Evolutionary conservation across 2,113 vertebrate species (phyloP), one percentile per base, ranked within the genome.

Genomic region (Rhinolophus sinicus): DNA sequence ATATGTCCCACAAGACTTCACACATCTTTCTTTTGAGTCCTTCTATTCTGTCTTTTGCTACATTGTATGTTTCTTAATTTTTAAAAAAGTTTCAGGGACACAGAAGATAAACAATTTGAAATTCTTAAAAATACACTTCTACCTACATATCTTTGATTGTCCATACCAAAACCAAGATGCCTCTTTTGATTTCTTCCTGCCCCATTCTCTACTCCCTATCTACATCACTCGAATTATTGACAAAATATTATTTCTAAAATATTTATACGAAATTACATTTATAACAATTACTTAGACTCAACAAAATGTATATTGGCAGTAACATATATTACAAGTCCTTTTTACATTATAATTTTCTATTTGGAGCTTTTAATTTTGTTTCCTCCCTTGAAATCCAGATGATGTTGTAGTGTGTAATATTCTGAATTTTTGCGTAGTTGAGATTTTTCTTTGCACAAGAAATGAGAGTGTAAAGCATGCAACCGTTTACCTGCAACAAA

Each of bases 331-430:
- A 24, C 7, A 75, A 88, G 3, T 50, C 78, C 12, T 8, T 88
- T 77, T 95, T n/a, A 88, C 26, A 75, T 60, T 60, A 88, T 58
- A 13, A 75, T n/a, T 64, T 4, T 28, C 2, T 73, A 35, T 69
- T 76, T 86, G 58, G 6, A 96, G 58, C 4, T 90, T 96, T 92
- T 52, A 44, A 19, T 69, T 93, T 96, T 60, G 2, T 92, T 95
- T 92, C 26, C 3, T 90, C 28, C 82, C 5, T 92, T 90, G 14
- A 95, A 96, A 94, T 81, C 18, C 9, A 92, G 14, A 87, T 86
- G 24, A 1, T 3, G 52, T 11, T 62, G 10, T 38, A 65, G 12
- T 70, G 3, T 24, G 65, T 56, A 80, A 58, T 85, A 95, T 89
- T 73, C 38, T 7, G 12, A 72, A 38, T 73, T 11, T 94, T 93